Conservation (phyloP, 2,797 vertebrate species). For the Pseudopleuronectes americanus region DNA sequence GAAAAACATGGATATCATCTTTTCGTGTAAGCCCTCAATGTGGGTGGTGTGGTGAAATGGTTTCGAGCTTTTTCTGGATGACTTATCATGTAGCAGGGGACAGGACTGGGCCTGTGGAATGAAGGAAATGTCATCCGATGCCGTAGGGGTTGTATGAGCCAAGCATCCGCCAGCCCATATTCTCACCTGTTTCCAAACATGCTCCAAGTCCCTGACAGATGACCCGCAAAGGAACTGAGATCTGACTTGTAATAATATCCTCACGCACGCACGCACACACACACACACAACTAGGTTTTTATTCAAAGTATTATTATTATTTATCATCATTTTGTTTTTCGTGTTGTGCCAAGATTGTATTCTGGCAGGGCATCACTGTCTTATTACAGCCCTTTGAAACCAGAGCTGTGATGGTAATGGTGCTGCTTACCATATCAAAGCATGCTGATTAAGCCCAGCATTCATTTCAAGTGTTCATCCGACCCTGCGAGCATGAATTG, state of each 20-base stretch:
- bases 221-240: slow-evolving; percentile 53
- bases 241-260: slow-evolving; percentile 35
- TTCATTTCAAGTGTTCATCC: slow-evolving; percentile 82
- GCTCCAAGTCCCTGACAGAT: slow-evolving; percentile 29
- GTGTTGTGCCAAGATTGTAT: slow-evolving; percentile 9
- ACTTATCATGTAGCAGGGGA: slow-evolving; percentile 67
- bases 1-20: slow-evolving; percentile 64
- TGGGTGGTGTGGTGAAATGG: slow-evolving; percentile 71
- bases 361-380: slow-evolving; percentile 26
- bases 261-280: slow-evolving; percentile 12
- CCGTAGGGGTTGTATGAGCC: slow-evolving; percentile 71
- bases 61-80: slow-evolving; percentile 65
- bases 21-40: slow-evolving; percentile 52
- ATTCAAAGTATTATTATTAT: neutral
- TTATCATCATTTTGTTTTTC: neutral
- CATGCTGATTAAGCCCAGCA: slow-evolving; percentile 66
- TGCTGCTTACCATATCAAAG: slow-evolving; percentile 85
- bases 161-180: slow-evolving; percentile 71
- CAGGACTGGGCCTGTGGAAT: slow-evolving; percentile 76
- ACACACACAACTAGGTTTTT: neutral
- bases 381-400: slow-evolving; percentile 51
- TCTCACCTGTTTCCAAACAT: slow-evolving; percentile 61
- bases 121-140: slow-evolving; percentile 75
- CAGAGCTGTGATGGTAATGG: slow-evolving; percentile 41
- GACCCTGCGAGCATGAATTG: slow-evolving; percentile 61